phyloP scores from a whole-genome alignment of 2,888 invertebrate genomes.

The Chloromyia formosa region DNA sequence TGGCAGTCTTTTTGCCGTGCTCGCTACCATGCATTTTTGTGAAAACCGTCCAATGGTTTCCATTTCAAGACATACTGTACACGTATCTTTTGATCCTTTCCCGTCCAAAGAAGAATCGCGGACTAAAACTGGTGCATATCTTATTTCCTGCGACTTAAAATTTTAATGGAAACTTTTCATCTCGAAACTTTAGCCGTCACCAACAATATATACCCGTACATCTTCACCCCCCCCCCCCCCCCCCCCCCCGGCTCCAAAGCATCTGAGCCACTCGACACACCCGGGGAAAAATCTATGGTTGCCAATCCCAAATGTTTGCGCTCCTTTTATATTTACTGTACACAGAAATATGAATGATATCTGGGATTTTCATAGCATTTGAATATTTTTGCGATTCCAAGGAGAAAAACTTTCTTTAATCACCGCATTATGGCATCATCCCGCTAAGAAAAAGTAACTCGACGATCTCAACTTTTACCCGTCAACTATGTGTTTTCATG shows the following conservation, averaged over 20 bases:
- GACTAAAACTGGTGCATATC: slow-evolving; percentile 4
- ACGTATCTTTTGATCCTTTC: neutral
- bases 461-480: neutral
- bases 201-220: neutral
- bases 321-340: neutral
- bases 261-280: too few species aligned
- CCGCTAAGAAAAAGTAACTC: slow-evolving; percentile 5
- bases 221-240: too few species aligned
- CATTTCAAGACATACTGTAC: slow-evolving; percentile 8
- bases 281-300: neutral
- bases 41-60: neutral
- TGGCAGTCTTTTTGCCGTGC: neutral
- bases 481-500: neutral
- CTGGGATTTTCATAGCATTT: slow-evolving; percentile 24
- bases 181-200: slow-evolving; percentile 18
- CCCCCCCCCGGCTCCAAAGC: neutral
- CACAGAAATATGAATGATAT: neutral
- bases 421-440: slow-evolving; percentile 31
- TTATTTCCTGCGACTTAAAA: slow-evolving; percentile 14
- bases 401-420: slow-evolving; percentile 26
- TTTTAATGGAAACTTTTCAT: slow-evolving; percentile 22
- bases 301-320: neutral
- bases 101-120: neutral
- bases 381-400: slow-evolving; percentile 35
- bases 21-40: neutral